Evolutionary conservation across 2,113 vertebrate genomes (phyloP).

Genomic region (Ascaphus truei): DNA sequence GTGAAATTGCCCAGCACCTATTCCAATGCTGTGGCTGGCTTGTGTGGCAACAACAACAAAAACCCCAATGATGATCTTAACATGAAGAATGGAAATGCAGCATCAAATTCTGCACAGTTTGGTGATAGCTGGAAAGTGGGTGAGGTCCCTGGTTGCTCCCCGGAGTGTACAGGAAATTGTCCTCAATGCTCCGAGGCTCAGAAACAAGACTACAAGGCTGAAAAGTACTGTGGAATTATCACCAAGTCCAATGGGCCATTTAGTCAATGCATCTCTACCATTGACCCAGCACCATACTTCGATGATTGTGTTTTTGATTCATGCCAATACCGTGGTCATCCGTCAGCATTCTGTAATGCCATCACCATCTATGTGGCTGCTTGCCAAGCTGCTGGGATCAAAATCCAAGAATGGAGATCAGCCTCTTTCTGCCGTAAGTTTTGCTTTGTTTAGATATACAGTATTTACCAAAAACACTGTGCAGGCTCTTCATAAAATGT

Average conservation of each 20-base stretch:
- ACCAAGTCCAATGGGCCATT: conserved; percentile 42
- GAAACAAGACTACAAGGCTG: background rate
- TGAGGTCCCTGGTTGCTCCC: conserved; percentile 50
- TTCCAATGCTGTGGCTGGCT: conserved; percentile 56
- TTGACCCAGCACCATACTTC: conserved; percentile 44
- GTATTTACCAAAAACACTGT: too few species aligned
- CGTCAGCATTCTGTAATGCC: conserved; percentile 52
- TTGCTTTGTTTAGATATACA: background rate
- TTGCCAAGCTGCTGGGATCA: conserved; percentile 42
- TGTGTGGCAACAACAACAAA: conserved; percentile 73
- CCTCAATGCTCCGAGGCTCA: conserved; percentile 39
- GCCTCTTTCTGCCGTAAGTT: conserved; percentile 59
- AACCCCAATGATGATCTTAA: conserved; percentile 56
- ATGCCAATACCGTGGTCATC: conserved; percentile 28
- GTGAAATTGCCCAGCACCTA: conserved; percentile 62
- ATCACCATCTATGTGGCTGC: conserved; percentile 45
- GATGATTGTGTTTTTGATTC: conserved; percentile 52
- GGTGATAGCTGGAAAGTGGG: conserved; percentile 58
- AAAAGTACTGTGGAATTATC: conserved; percentile 44
- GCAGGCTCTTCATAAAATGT: too few species aligned
- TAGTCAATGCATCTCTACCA: conserved; percentile 41
- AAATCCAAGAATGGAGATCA: conserved; percentile 55
- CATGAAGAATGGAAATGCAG: conserved; percentile 36
- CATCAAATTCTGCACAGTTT: conserved; percentile 27
- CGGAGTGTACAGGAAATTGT: conserved; percentile 46